Conservation (phyloP, 2,113 vertebrate species). For the Manacus vitellinus region DNA sequence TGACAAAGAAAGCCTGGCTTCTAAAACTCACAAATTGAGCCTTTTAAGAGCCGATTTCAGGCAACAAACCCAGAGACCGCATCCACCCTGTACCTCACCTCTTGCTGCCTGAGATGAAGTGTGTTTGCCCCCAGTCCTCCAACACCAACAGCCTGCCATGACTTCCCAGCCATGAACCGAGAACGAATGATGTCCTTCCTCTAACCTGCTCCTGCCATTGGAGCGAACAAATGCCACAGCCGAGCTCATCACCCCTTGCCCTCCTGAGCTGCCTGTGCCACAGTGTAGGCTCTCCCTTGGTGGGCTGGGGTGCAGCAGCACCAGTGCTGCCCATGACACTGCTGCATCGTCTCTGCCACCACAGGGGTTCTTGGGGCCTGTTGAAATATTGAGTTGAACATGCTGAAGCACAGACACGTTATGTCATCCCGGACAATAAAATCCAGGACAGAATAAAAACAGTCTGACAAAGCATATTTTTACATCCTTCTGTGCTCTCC, state of each 20-base stretch:
- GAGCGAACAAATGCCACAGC: not conserved
- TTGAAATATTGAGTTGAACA: accelerated
- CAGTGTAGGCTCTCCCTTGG: not conserved
- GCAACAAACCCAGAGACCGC: not conserved
- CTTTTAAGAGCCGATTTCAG: not conserved
- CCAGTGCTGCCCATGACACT: not conserved
- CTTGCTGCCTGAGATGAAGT: not conserved
- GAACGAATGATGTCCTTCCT: not conserved
- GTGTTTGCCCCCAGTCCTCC: not conserved
- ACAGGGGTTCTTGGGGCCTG: not conserved
- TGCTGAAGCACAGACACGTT: not conserved
- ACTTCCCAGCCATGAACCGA: not conserved
- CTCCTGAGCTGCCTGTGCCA: not conserved
- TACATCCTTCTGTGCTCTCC: not conserved
- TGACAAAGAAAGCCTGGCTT: not conserved
- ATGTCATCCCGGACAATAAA: not conserved
- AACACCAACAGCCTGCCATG: not conserved
- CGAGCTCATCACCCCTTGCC: not conserved
- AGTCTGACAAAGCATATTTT: not conserved
- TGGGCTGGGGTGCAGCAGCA: accelerated
- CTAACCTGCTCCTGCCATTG: not conserved
- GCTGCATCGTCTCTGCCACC: not conserved
- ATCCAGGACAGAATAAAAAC: not conserved
- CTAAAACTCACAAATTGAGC: not conserved
- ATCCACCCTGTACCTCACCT: not conserved